Percentiles rank a stretch among this genome's conserved stretches.
Conservation (phyloP, 2,888 invertebrate genomes). For the Caradrina kadenii region DNA sequence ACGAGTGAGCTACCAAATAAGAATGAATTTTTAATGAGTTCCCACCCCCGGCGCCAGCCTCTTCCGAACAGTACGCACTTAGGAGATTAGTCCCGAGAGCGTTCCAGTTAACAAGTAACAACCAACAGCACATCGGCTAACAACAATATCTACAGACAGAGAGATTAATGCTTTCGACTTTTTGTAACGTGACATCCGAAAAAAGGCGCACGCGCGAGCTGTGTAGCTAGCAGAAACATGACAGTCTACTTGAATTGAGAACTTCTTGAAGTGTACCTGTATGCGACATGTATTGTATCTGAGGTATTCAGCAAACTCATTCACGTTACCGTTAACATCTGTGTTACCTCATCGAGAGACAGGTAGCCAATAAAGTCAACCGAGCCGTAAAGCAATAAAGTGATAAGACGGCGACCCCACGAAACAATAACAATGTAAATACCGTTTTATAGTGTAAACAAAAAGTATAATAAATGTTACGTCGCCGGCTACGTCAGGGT, state of each 20-base stretch:
- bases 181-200: neutral
- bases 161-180: conserved; percentile 39
- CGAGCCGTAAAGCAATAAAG: conserved; percentile 83
- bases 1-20: conserved; percentile 86
- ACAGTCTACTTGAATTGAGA: neutral
- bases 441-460: conserved; percentile 89
- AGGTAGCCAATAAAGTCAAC: conserved; percentile 75
- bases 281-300: neutral
- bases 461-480: conserved; percentile 85
- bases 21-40: conserved; percentile 90
- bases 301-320: conserved; percentile 29
- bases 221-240: neutral
- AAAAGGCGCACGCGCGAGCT: neutral
- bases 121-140: conserved; percentile 68
- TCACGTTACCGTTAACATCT: conserved; percentile 49
- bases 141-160: conserved; percentile 65
- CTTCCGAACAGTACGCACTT: conserved; percentile 86
- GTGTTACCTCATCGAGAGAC: conserved; percentile 57
- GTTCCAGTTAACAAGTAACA: conserved; percentile 75
- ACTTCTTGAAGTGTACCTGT: neutral
- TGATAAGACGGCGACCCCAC: conserved; percentile 87
- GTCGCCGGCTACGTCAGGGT: conserved; percentile 72
- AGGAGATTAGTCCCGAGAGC: conserved; percentile 89
- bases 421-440: conserved; percentile 87
- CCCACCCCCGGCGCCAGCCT: conserved; percentile 67